Evolutionary conservation across 1,140 invertebrate species (phyloP), one percentile per base, ranked within the genome.

Genomic region (Drosophila grimshawi): DNA sequence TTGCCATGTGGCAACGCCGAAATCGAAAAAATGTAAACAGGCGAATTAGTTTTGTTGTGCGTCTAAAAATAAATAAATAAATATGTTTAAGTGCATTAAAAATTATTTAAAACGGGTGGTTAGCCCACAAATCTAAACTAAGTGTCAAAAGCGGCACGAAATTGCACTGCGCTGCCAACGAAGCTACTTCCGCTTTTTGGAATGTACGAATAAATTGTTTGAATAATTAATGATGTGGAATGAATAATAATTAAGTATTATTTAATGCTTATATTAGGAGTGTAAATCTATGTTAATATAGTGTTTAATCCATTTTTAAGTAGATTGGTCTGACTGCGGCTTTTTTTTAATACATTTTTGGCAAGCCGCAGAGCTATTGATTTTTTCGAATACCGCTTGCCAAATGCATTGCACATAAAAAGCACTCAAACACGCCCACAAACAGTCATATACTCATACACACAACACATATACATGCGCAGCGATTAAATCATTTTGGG

Each of bases 341-440:
- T 37, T 7, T 35, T 77, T 73, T 68, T 43, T n/a, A n/a, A 46
- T 74, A 77, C 49, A 69, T 10, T 55, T 10, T 49, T 65, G 63
- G 33, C 55, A 63, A 67, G 49, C 32, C n/a, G 51, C 51, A 37
- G 3, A 41, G 11, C 33, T 83, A 83, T 83, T 86, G 81, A 83
- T 83, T 83, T 83, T 59, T 41, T 27, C 57, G 35, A 61, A 85
- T 52, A 64, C 72, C 76, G 72, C 51, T 52, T 74, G 67, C 81
- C 63, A 86, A 86, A 61, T 86, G 75, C 81, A 86, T 43, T 46
- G 69, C 30, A 59, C 45, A 33, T 35, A 48, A 43, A 59, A 46
- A 60, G 60, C 60, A 43, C 30, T 11, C 41, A 82, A 49, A 41
- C 57, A 75, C 75, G 51, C 60, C 52, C 41, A 37, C 67, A 76